phyloP scores from a whole-genome alignment of 2,113 vertebrate species.

The Eclectus roratus region DNA sequence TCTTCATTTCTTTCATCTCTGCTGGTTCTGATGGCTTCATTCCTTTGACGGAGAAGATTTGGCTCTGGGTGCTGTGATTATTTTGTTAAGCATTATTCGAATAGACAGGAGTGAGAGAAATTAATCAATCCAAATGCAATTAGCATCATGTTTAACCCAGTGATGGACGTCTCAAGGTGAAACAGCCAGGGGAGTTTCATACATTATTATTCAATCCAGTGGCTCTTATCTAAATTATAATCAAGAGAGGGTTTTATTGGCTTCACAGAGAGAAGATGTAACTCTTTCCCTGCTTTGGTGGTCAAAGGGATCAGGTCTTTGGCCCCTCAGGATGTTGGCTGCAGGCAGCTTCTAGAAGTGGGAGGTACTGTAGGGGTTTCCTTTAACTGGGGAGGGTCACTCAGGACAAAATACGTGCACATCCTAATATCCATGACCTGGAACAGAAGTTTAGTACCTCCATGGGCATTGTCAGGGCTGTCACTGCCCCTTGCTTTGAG shows the following conservation, averaged over 20 bases:
- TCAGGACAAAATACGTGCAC: conserved; percentile 11
- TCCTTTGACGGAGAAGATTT: conserved; percentile 82
- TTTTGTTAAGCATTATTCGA: conserved; percentile 96
- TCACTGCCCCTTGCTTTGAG: not conserved
- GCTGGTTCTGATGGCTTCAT: conserved; percentile 87
- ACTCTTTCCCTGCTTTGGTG: conserved; percentile 76
- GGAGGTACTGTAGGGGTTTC: not conserved
- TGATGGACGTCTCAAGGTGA: conserved; percentile 97
- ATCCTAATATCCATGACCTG: not conserved
- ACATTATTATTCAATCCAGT: conserved; percentile 90
- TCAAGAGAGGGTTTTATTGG: conserved; percentile 88
- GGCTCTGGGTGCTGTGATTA: conserved; percentile 84
- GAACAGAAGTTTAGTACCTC: not conserved
- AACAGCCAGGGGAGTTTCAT: conserved; percentile 83
- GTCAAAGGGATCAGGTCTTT: conserved; percentile 59
- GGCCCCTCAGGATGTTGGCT: not conserved
- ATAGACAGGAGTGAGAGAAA: conserved; percentile 95
- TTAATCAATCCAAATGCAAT: conserved; percentile 97
- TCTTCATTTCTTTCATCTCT: conserved; percentile 87
- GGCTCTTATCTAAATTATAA: conserved; percentile 92
- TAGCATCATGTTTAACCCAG: conserved; percentile 98
- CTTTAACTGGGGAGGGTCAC: not conserved
- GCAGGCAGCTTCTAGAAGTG: not conserved
- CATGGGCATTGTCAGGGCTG: not conserved
- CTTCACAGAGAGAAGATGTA: conserved; percentile 69